Conservation (phyloP, 1,140 invertebrate species). For the Plutomurus gul region DNA sequence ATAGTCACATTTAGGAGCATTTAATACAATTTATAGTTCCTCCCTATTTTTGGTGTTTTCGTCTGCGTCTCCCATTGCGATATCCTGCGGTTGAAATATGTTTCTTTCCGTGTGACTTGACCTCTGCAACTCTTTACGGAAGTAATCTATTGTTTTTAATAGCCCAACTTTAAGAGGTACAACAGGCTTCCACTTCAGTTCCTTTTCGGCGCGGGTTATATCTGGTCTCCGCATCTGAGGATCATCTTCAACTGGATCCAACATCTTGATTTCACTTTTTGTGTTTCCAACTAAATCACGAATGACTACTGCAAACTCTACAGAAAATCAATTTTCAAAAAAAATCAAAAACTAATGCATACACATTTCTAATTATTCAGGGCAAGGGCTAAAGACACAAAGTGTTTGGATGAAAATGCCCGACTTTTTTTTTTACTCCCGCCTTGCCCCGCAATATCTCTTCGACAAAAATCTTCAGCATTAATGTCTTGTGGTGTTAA, state of each 20-base stretch:
- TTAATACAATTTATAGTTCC: no score
- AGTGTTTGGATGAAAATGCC: no score
- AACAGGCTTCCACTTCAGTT: slow-evolving; percentile 87
- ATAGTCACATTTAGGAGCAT: no score
- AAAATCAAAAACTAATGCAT: neutral
- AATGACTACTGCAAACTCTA: slow-evolving; percentile 94
- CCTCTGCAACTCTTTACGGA: slow-evolving; percentile 80
- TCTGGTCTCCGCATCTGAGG: slow-evolving; percentile 92
- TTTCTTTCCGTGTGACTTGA: slow-evolving; percentile 57
- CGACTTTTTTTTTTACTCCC: no score
- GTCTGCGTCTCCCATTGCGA: neutral
- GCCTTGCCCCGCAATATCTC: no score
- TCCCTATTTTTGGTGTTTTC: no score
- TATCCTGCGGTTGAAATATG: slow-evolving; percentile 50
- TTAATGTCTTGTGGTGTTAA: neutral
- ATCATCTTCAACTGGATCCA: slow-evolving; percentile 89
- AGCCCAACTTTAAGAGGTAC: slow-evolving; percentile 80
- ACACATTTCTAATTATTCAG: neutral
- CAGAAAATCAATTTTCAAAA: slow-evolving; percentile 41
- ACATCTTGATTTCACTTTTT: slow-evolving; percentile 78
- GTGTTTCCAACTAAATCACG: slow-evolving; percentile 78
- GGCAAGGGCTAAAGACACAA: no score
- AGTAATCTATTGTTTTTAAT: slow-evolving; percentile 87
- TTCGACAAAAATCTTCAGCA: neutral
- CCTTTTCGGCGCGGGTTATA: slow-evolving; percentile 82